Conservation (phyloP, 2,113 vertebrate genomes). For the Struthidea cinerea region DNA sequence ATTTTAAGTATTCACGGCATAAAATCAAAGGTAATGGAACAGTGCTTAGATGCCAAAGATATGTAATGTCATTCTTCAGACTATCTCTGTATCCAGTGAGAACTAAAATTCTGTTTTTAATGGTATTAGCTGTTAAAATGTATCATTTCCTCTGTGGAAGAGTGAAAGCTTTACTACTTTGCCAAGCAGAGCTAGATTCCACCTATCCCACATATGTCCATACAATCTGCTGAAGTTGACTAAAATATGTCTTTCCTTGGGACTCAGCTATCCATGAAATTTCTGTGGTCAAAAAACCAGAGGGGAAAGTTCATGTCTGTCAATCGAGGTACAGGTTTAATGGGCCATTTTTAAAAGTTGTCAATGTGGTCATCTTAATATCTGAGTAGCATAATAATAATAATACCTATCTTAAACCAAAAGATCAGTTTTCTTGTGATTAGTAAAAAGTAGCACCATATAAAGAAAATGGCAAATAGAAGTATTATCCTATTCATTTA, state of each 20-base stretch:
- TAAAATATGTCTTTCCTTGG: not conserved
- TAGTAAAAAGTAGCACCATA: not conserved
- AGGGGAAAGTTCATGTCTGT: not conserved
- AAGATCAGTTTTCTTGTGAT: not conserved
- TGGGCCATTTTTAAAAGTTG: not conserved
- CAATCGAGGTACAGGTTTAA: not conserved
- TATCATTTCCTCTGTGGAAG: not conserved
- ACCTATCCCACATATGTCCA: not conserved
- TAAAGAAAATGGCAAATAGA: not conserved
- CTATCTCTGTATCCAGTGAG: not conserved
- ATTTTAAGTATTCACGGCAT: not conserved
- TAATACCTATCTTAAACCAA: not conserved
- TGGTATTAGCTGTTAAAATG: not conserved
- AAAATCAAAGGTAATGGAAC: conserved; percentile 8
- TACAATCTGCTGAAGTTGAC: not conserved
- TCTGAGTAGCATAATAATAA: not conserved
- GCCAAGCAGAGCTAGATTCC: not conserved
- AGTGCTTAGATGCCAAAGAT: not conserved
- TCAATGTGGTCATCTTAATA: not conserved
- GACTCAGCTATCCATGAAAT: not conserved
- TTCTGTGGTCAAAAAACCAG: not conserved
- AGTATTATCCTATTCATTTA: not conserved
- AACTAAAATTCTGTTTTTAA: not conserved
- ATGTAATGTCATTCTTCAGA: not conserved
- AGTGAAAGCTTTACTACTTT: not conserved